phyloP scores from a whole-genome alignment of 1,140 invertebrate genomes.

The Aphis gossypii region DNA sequence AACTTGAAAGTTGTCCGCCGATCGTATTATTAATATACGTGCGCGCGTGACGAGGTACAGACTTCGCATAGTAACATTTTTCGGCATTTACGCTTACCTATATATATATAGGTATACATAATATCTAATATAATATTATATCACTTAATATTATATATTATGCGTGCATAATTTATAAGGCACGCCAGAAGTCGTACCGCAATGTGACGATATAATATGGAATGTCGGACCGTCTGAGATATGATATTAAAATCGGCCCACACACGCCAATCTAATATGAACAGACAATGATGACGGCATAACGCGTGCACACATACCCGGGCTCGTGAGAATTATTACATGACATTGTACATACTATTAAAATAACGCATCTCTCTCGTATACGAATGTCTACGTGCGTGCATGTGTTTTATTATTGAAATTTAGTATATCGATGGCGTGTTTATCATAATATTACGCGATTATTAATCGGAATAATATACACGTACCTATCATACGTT shows the following conservation, averaged over 20 bases:
- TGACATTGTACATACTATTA: not conserved
- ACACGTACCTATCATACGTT: not conserved
- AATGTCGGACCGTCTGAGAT: not conserved
- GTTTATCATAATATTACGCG: not conserved
- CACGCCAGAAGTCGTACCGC: not conserved
- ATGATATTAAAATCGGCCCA: conserved; percentile 22
- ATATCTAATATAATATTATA: too few relatives aligned
- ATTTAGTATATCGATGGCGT: not conserved
- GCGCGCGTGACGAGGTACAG: too few relatives aligned
- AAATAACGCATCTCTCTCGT: not conserved
- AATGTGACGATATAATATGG: not conserved
- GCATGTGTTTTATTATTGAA: not conserved
- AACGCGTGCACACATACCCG: not conserved
- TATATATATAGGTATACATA: too few relatives aligned
- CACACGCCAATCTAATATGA: not conserved
- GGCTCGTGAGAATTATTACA: not conserved
- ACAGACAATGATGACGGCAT: not conserved
- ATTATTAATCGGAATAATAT: not conserved
- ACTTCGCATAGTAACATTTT: not conserved
- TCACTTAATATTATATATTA: too few relatives aligned
- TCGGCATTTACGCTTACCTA: not conserved
- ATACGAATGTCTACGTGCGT: not conserved
- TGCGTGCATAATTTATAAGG: not conserved
- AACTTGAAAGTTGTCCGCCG: not conserved
- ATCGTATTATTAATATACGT: not conserved